Evolutionary conservation across 2,888 invertebrate genomes (phyloP).

Genomic region (Athrips mouffetella): DNA sequence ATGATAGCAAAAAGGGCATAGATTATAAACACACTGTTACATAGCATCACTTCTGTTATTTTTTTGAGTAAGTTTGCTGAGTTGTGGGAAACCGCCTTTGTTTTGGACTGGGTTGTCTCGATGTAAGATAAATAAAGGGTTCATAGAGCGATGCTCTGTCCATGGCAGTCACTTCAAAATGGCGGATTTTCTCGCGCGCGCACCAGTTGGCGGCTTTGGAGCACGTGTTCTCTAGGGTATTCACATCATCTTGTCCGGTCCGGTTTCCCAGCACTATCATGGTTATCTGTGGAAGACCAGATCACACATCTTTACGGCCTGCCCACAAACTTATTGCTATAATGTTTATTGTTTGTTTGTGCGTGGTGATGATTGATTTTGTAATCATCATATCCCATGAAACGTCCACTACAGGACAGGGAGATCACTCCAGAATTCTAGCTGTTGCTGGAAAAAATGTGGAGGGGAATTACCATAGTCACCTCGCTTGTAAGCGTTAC

Average conservation of each 20-base stretch:
- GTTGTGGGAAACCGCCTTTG: conserved; percentile 90
- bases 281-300: conserved; percentile 80
- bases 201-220: conserved; percentile 89
- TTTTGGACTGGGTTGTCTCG: conserved; percentile 93
- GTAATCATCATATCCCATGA: no score
- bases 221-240: conserved; percentile 68
- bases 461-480: no score
- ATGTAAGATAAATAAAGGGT: conserved; percentile 92
- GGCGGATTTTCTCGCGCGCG: conserved; percentile 91
- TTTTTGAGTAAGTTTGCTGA: conserved; percentile 81
- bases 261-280: conserved; percentile 90
- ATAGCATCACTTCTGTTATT: conserved; percentile 68
- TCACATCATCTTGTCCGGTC: conserved; percentile 72
- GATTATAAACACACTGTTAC: conserved; percentile 72
- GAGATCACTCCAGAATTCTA: no score
- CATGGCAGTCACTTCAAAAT: conserved; percentile 89
- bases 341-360: no score
- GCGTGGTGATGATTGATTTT: no score
- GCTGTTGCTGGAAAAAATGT: no score
- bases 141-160: conserved; percentile 92
- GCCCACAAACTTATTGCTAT: no score
- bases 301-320: no score
- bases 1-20: conserved; percentile 73
- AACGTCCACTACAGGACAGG: no score
- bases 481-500: no score